phyloP scores from a whole-genome alignment of 2,113 vertebrate genomes.

The Elaphurus davidianus region DNA sequence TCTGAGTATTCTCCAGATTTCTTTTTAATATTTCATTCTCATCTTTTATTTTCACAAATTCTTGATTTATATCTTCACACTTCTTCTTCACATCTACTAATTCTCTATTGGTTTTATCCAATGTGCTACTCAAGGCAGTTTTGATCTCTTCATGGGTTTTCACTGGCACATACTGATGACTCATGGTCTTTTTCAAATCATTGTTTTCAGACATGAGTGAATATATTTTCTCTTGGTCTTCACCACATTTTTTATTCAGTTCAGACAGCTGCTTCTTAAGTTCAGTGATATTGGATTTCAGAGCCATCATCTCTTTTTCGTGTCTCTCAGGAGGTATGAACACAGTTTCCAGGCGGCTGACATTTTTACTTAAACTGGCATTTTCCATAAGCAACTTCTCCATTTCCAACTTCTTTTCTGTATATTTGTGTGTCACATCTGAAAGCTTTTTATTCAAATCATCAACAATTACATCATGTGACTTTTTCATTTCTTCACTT shows the following conservation, averaged over 20 bases:
- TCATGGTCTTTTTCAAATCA: slow-evolving; percentile 81
- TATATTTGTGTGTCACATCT: slow-evolving; percentile 84
- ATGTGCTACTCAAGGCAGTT: slow-evolving; percentile 76
- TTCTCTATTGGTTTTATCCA: slow-evolving; percentile 86
- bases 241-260: slow-evolving; percentile 79
- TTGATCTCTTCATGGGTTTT: slow-evolving; percentile 85
- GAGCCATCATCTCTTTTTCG: slow-evolving; percentile 78
- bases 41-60: slow-evolving; percentile 84
- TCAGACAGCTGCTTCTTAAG: slow-evolving; percentile 83
- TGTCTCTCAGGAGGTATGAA: slow-evolving; percentile 83
- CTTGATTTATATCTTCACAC: slow-evolving; percentile 79
- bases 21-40: slow-evolving; percentile 85
- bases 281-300: slow-evolving; percentile 79
- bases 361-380: slow-evolving; percentile 77
- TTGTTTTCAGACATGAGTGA: slow-evolving; percentile 82
- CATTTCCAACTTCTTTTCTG: slow-evolving; percentile 85
- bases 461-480: slow-evolving; percentile 81
- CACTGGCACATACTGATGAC: slow-evolving; percentile 83
- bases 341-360: slow-evolving; percentile 80
- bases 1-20: slow-evolving; percentile 81
- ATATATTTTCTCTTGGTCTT: slow-evolving; percentile 79
- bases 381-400: slow-evolving; percentile 86
- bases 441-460: slow-evolving; percentile 89
- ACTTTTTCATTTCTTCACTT: slow-evolving; percentile 87
- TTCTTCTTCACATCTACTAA: slow-evolving; percentile 82